Conservation (phyloP, 2,888 invertebrate genomes). For the Sturmia bella region DNA sequence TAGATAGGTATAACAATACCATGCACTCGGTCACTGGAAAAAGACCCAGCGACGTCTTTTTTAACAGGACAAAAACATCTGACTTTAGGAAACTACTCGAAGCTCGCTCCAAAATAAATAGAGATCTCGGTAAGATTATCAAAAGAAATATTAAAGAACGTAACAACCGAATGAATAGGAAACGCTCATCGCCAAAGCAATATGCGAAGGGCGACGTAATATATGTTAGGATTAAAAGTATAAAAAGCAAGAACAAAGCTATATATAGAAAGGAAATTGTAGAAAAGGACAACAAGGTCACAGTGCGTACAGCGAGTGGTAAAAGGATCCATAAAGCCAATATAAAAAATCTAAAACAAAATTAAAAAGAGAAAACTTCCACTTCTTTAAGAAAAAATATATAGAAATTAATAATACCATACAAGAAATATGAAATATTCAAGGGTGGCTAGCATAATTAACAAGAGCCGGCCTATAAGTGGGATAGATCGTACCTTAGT, state of each 20-base stretch:
- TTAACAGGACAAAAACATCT: not conserved
- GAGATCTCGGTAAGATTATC: not conserved
- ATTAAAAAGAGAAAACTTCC: not conserved
- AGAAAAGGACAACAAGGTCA: slow-evolving; percentile 47
- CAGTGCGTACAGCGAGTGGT: slow-evolving; percentile 18
- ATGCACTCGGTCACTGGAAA: slow-evolving; percentile 66
- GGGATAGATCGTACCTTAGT: no score
- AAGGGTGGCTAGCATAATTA: not conserved
- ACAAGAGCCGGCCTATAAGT: not conserved
- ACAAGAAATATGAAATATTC: no score
- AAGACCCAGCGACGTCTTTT: not conserved
- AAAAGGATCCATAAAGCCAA: slow-evolving; percentile 40
- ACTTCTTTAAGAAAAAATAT: no score
- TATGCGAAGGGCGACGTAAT: slow-evolving; percentile 13
- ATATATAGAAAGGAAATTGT: slow-evolving; percentile 38
- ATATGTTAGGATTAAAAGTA: not conserved
- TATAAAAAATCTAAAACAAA: slow-evolving; percentile 27
- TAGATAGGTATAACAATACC: slow-evolving; percentile 69
- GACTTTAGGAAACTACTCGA: not conserved
- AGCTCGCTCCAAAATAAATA: not conserved
- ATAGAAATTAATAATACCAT: no score
- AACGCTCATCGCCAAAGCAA: not conserved
- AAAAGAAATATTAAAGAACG: slow-evolving; percentile 27
- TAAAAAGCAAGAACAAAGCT: slow-evolving; percentile 25
- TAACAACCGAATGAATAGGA: no score